Conservation (phyloP, 2,888 invertebrate genomes). For the Yponomeuta plumbellus region DNA sequence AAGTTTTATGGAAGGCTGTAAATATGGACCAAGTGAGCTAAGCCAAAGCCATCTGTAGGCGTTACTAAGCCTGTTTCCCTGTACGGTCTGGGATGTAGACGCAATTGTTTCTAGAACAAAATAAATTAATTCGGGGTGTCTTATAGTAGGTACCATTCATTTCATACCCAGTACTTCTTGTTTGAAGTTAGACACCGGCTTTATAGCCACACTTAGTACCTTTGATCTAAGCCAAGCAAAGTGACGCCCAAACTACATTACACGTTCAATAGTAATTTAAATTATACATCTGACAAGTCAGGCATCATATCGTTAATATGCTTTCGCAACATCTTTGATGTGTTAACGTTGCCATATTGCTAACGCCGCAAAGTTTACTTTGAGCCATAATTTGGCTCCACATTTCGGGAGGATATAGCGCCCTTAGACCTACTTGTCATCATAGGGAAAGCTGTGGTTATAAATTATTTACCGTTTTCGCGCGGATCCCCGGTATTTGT, state of each 20-base stretch:
- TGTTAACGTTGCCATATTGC: constrained; percentile 41
- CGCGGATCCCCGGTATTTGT: constrained; percentile 67
- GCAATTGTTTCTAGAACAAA: constrained; percentile 66
- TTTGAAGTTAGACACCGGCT: constrained; percentile 53
- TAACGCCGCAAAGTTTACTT: constrained; percentile 37
- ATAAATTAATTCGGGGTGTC: constrained; percentile 62
- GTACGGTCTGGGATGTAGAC: constrained; percentile 20
- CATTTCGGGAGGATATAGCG: constrained; percentile 22
- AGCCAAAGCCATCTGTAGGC: background rate
- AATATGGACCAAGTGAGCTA: background rate
- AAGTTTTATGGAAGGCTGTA: constrained; percentile 2
- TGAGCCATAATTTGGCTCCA: constrained; percentile 57
- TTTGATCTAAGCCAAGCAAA: constrained; percentile 51
- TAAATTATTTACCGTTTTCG: constrained; percentile 71
- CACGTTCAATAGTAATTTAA: constrained; percentile 35
- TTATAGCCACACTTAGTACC: constrained; percentile 41
- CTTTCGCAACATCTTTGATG: constrained; percentile 48
- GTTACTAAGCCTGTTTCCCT: background rate
- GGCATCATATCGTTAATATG: constrained; percentile 27
- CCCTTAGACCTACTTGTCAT: constrained; percentile 49
- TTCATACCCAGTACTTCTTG: constrained; percentile 54
- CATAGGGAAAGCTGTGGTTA: constrained; percentile 58
- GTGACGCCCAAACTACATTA: constrained; percentile 27
- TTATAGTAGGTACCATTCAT: constrained; percentile 52
- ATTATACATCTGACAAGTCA: constrained; percentile 45